A percentile compares a stretch with the other conserved stretches of the same genome.
phyloP scores from a whole-genome alignment of 2,113 vertebrate genomes.

The Pomatorhinus ruficollis region DNA sequence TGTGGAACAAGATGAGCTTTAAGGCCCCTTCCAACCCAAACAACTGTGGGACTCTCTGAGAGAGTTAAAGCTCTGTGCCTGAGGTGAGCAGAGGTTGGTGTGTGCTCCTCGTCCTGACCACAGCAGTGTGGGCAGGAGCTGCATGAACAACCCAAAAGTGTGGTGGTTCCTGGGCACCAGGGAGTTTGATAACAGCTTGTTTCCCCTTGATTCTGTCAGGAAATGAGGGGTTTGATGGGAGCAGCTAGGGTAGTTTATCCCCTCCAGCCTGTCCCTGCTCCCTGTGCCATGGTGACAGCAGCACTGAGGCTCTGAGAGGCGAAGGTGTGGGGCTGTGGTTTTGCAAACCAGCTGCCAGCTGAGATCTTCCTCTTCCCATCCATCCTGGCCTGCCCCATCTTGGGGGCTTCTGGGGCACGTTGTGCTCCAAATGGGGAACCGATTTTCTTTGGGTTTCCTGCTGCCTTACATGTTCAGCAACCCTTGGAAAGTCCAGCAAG shows the following conservation, averaged over 20 bases:
- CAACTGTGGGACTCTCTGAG: neutral
- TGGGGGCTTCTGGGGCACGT: neutral
- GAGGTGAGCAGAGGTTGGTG: neutral
- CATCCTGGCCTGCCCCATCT: neutral
- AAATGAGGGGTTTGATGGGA: neutral
- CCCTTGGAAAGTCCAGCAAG: conserved; percentile 24
- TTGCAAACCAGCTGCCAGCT: neutral
- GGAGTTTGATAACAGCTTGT: neutral
- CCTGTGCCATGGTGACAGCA: rapidly evolving
- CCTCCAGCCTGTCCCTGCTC: neutral
- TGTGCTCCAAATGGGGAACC: conserved; percentile 39
- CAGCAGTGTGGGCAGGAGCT: neutral
- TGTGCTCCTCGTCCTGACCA: neutral
- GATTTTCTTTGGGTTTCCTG: conserved; percentile 28
- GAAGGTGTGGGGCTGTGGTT: neutral
- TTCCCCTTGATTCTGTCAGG: rapidly evolving
- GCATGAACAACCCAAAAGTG: neutral
- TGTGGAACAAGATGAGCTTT: neutral
- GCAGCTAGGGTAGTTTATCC: neutral
- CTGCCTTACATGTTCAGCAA: neutral
- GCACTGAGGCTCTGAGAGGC: neutral
- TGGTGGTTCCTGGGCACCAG: neutral
- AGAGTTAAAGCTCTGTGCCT: rapidly evolving
- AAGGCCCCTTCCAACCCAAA: neutral
- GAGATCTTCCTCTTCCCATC: conserved; percentile 27